Evolutionary conservation across 2,113 vertebrate genomes (phyloP), one percentile per base, ranked within the genome.

Genomic region (Epinephelus moara): DNA sequence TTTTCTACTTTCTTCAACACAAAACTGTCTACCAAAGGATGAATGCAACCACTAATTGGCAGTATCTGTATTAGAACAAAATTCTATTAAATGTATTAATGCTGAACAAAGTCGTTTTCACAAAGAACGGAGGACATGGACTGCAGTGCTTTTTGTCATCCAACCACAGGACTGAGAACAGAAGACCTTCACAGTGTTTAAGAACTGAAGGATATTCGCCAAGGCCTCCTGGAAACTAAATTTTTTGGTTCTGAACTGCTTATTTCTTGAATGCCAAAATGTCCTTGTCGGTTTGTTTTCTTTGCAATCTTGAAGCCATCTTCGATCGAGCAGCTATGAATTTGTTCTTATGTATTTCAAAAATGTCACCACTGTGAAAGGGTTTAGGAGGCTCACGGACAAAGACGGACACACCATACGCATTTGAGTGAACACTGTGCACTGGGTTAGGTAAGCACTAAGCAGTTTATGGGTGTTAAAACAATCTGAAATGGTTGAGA

Each of bases 361-460:
- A 69, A 63, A 61, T 40, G 33, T 61, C 57, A 50, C 60, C 62
- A 52, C 75, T 61, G 17, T 84, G 17, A 86, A 80, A 85, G 21
- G 40, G 15, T 80, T 49, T 33, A 52, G 17, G 59, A 84, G 66
- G 63, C 61, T 76, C 27, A 85, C 61, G 56, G 76, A 86, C 73
- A 89, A 76, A 85, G 76, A 89, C 63, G 61, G 84, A 80, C 66
- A 89, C 40, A 85, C 50, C 74, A 84, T 78, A 71, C 3, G 25
- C 56, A 85, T 72, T 67, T 27, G 37, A 71, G 73, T 81, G 71
- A 86, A 84, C 67, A 80, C 50, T 63, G 71, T 76, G 81, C 77
- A 88, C 57, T 75, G 84, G 66, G 76, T 86, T 89, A 91, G 82
- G 73, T 76, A 88, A 87, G 82, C 85, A 80, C 77, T 74, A 84